Percentiles rank a stretch among this genome's conserved stretches.
Evolutionary conservation across 1,140 invertebrate species (phyloP).

Genomic region (Sycobia sp.): DNA sequence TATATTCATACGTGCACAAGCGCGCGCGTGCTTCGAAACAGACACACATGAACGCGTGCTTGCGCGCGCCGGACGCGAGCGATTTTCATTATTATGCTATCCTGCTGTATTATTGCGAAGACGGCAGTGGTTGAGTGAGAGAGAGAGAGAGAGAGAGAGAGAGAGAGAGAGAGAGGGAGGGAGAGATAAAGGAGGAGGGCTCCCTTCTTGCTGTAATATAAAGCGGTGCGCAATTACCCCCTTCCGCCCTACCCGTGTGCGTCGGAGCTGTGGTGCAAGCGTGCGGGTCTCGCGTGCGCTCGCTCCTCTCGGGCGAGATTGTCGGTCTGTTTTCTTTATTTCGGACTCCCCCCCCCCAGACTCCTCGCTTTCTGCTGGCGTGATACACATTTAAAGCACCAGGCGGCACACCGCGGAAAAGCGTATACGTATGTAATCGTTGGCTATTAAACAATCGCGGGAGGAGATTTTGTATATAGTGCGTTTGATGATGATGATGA

Average conservation of each 20-base stretch:
- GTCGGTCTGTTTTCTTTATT: not conserved
- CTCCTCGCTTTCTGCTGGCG: not conserved
- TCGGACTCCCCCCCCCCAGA: not conserved
- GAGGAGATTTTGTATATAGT: too few relatives aligned
- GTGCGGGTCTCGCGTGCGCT: not conserved
- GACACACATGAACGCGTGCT: too few relatives aligned
- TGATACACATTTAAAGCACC: too few relatives aligned
- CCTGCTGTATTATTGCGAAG: conserved; percentile 16
- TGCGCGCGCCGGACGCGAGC: conserved; percentile 23
- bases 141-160: not conserved
- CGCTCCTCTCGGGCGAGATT: not conserved
- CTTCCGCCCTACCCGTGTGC: not conserved
- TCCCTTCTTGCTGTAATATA: not conserved
- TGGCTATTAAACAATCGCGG: too few relatives aligned
- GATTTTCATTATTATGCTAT: conserved; percentile 31
- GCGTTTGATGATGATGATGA: too few relatives aligned
- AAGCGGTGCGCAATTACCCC: conserved; percentile 7
- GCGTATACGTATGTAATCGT: too few relatives aligned
- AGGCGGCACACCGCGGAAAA: too few relatives aligned
- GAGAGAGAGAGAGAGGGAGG: too few relatives aligned
- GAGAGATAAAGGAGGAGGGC: too few relatives aligned
- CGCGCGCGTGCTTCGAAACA: too few relatives aligned
- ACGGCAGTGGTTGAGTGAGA: not conserved
- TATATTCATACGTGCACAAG: too few relatives aligned
- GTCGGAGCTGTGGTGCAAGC: too few relatives aligned